Base-by-base conservation (phyloP, 2,113 vertebrate genomes). In the Microtus oregoni region DNA sequence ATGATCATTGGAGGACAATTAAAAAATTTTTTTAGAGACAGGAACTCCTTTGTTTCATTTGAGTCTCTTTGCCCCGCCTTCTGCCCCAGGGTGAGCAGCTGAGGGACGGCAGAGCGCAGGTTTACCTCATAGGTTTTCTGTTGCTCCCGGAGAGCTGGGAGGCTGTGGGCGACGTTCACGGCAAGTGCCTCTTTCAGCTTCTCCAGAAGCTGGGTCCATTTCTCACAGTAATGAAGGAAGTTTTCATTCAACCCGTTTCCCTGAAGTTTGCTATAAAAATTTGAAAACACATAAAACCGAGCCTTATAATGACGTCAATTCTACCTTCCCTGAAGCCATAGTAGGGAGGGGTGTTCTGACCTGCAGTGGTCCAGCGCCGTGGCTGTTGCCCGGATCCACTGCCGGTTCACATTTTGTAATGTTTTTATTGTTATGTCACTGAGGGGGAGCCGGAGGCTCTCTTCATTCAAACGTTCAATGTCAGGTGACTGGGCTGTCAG, bases 181-280 rank as follows among this genome's bases (percentile, higher is more conserved):
- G 98, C 98, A 89, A 99, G 97, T 1, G 72, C 89, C 85, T 99
- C 98, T 97, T 99, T 99, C 98, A 99, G 98, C 98, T 98, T 99
- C 98, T 99, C 99, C 83, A 99, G 98, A 97, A 99, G 99, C 1
- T 92, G 98, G 97, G 98, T 98, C 99, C 99, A 99, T 91, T 98
- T 99, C 96, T 99, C 99, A 98, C 99, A 99, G 97, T 98, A 99
- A 96, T 98, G 97, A 97, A 99, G 97, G 91, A 99, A 99, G 95
- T 99, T 98, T 77, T 96, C 98, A 96, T 98, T 98, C 44, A 99
- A 95, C 77, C 97, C 95, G 63, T 95, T 94, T 20, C 97, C 98
- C 97, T 99, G 99, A 92, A 99, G 98, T 95, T 99, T 98, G 90
- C 99, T 99, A 97, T 4, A 91, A 41, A 97, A 47, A 55, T 97